Conservation (phyloP, 2,888 invertebrate species). For the Bembecia ichneumoniformis region DNA sequence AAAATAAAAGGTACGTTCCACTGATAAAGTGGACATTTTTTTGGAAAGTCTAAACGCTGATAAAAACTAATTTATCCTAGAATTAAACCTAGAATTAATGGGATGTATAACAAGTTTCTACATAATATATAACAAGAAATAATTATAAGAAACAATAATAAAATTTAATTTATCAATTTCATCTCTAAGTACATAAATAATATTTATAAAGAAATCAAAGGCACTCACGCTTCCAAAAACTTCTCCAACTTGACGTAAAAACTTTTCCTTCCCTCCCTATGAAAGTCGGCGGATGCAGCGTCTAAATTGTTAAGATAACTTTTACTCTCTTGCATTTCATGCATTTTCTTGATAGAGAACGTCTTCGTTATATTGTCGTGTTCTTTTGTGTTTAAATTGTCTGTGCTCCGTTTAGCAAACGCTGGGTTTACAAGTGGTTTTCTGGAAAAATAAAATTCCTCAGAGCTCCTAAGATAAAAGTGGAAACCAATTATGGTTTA, state of each 20-base stretch:
- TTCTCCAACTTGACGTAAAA: constrained; percentile 76
- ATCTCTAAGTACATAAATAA: neutral
- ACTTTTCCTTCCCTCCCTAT: constrained; percentile 74
- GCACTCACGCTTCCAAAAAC: constrained; percentile 75
- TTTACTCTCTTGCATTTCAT: constrained; percentile 31
- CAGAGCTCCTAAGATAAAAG: too few species aligned
- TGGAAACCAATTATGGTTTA: too few species aligned
- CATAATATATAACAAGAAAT: too few species aligned
- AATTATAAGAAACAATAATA: too few species aligned
- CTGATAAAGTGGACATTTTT: too few species aligned
- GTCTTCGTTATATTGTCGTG: constrained; percentile 8
- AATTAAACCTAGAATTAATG: too few species aligned
- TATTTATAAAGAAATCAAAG: constrained; percentile 3
- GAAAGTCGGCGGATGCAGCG: constrained; percentile 52
- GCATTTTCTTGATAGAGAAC: constrained; percentile 39
- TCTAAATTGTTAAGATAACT: constrained; percentile 35
- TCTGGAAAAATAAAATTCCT: constrained; percentile 23
- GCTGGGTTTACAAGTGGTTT: constrained; percentile 56
- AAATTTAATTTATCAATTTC: too few species aligned
- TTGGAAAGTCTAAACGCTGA: too few species aligned
- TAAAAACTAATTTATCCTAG: too few species aligned
- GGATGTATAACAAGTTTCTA: too few species aligned
- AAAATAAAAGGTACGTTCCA: too few species aligned
- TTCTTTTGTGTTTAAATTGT: constrained; percentile 12
- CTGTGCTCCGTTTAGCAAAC: constrained; percentile 58